These are phyloP conservation scores for Cyprinus carpio DNA, from an alignment of 2,113 vertebrate species.

Conservation along the genomic window DNA sequence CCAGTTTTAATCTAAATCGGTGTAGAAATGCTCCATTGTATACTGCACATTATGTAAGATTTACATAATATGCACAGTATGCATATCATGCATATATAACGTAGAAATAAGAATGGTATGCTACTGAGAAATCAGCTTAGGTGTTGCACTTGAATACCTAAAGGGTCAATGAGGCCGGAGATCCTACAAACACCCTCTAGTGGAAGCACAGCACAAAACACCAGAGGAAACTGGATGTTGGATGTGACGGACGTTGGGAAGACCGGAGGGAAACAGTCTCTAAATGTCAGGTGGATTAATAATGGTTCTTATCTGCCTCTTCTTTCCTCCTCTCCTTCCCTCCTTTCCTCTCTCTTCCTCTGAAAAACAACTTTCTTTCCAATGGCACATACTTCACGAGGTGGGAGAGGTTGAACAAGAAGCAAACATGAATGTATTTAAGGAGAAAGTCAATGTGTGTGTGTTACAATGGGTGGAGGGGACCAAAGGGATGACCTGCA, in stretches of 20 bases:
- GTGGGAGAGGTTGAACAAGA: slow-evolving; percentile 49
- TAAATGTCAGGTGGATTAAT: slow-evolving; percentile 55
- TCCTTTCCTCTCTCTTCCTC: slow-evolving; percentile 38
- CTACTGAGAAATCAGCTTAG: neutral
- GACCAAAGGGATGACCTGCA: slow-evolving; percentile 12
- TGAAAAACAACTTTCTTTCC: slow-evolving; percentile 60
- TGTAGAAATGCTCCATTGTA: neutral
- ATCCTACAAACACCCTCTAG: slow-evolving; percentile 48
- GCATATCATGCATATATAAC: neutral
- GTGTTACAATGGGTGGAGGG: slow-evolving; percentile 9
- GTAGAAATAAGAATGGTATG: neutral
- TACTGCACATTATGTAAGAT: neutral
- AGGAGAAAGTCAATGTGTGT: slow-evolving; percentile 15
- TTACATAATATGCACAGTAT: neutral
- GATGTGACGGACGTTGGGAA: slow-evolving; percentile 39
- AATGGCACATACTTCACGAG: slow-evolving; percentile 49
- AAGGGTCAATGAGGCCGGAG: neutral
- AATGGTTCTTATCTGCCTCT: slow-evolving; percentile 40
- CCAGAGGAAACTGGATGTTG: slow-evolving; percentile 35
- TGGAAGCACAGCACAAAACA: slow-evolving; percentile 28
- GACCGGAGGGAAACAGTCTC: neutral
- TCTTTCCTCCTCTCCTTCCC: slow-evolving; percentile 34
- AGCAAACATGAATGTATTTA: slow-evolving; percentile 48
- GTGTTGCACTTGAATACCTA: neutral
- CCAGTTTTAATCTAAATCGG: no score